Percentiles rank a stretch among this genome's conserved stretches.
phyloP scores from a whole-genome alignment of 2,888 invertebrate species.

The Idaea straminata region DNA sequence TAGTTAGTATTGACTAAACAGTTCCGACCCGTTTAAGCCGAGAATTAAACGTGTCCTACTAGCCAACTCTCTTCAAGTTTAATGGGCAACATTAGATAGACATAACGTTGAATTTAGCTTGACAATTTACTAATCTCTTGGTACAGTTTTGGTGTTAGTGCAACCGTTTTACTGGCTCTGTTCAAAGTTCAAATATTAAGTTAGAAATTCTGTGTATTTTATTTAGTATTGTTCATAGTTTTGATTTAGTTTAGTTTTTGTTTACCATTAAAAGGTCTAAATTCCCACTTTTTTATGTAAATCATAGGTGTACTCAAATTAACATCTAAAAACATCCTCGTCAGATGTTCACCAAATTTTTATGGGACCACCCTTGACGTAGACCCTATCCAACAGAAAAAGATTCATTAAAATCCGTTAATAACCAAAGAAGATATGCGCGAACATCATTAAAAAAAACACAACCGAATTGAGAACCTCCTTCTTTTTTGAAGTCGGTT shows the following conservation, averaged over 20 bases:
- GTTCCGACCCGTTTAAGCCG: conserved; percentile 33
- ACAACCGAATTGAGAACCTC: no score
- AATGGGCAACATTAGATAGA: conserved; percentile 13
- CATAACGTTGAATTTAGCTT: conserved; percentile 13
- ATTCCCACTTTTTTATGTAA: no score
- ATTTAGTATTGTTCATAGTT: neutral
- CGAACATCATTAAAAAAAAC: no score
- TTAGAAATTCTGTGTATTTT: neutral
- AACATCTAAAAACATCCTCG: no score
- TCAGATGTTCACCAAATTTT: no score
- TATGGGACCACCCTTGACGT: no score
- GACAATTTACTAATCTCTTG: conserved; percentile 10
- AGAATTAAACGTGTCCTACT: conserved; percentile 25
- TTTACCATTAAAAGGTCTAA: neutral
- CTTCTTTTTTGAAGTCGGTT: no score
- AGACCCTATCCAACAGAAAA: no score
- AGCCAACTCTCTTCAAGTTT: conserved; percentile 15
- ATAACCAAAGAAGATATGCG: no score
- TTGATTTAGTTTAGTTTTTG: neutral
- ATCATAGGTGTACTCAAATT: no score
- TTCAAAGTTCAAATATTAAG: neutral
- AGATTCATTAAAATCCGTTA: no score
- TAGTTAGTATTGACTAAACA: conserved; percentile 41
- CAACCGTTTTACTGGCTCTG: neutral
- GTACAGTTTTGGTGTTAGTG: neutral